A percentile compares a stretch with the other conserved stretches of the same genome.
These are phyloP conservation scores for Dromococcyx pavoninus DNA, from an alignment of 2,797 vertebrate species.

Conservation along the genomic window DNA sequence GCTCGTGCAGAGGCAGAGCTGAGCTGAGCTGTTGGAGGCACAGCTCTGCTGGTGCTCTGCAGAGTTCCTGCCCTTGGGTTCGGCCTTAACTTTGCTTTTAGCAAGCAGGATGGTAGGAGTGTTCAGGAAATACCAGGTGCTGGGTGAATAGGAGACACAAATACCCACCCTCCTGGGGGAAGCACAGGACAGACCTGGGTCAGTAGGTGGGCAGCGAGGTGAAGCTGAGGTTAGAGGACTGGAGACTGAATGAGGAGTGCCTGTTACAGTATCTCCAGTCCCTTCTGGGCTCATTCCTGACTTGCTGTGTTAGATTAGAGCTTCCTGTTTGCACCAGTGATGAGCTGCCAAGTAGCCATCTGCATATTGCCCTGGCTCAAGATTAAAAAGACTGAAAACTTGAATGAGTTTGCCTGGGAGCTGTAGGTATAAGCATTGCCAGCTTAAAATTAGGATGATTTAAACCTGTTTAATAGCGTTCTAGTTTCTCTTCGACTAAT, in stretches of 20 bases:
- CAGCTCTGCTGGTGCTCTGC: neutral
- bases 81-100: neutral
- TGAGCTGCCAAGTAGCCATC: neutral
- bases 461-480: neutral
- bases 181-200: rapidly evolving
- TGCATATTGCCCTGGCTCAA: neutral
- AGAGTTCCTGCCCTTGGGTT: neutral
- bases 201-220: neutral
- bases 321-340: neutral
- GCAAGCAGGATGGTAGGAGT: neutral
- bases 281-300: neutral
- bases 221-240: neutral
- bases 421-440: neutral
- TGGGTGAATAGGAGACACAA: neutral
- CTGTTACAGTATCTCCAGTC: too few species aligned
- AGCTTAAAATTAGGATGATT: neutral
- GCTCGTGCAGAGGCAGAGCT: too few species aligned
- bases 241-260: neutral
- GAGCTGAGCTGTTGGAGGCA: neutral
- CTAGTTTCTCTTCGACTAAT: neutral
- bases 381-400: neutral
- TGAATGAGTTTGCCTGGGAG: neutral
- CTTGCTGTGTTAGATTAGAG: neutral
- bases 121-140: neutral
- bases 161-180: neutral